These are phyloP conservation scores for Colius striatus DNA, from an alignment of 2,113 vertebrate genomes.

Conservation along the genomic window DNA sequence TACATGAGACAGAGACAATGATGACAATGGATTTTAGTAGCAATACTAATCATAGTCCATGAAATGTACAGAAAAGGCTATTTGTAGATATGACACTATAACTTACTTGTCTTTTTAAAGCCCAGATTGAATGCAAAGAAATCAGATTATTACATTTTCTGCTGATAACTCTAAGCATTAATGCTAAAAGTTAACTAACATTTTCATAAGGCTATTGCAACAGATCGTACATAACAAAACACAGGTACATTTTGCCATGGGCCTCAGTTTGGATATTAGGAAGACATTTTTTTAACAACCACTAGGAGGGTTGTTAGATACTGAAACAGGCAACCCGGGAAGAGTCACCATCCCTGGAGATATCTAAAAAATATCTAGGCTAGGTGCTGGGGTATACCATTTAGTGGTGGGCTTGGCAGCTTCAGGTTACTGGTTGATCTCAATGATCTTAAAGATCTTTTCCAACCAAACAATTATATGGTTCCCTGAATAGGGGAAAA, in stretches of 20 bases:
- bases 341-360: too few species aligned
- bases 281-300: too few species aligned
- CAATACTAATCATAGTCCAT: background rate
- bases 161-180: background rate
- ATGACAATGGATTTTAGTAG: background rate
- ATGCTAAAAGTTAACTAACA: background rate
- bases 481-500: background rate
- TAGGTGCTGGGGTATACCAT: too few species aligned
- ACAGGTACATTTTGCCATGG: background rate
- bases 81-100: background rate
- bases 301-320: too few species aligned
- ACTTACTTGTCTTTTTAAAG: background rate
- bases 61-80: background rate
- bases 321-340: too few species aligned
- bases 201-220: background rate
- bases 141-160: background rate
- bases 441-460: too few species aligned
- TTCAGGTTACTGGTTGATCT: too few species aligned
- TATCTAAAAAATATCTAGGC: too few species aligned
- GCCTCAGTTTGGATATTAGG: background rate
- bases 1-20: background rate
- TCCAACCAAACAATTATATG: too few species aligned
- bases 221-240: background rate
- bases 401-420: too few species aligned
- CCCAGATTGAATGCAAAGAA: background rate